Conservation (phyloP, 2,113 vertebrate genomes). For the Macaca fascicularis region T2T-MFA8v1.1 NC_088377.1:13864501-13865000, state of each 20-base stretch:
- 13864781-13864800: background rate
- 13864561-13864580: background rate
- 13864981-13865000: background rate
- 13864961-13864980: background rate
- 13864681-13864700: background rate
- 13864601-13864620: background rate
- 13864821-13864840: background rate
- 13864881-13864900: background rate
- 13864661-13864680: background rate
- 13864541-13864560: background rate
- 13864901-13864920: background rate
- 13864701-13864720: background rate
- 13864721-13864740: background rate
- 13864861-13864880: background rate
- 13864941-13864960: rapidly evolving
- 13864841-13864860: rapidly evolving
- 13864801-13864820: rapidly evolving
- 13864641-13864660: background rate
- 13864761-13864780: too few relatives aligned
- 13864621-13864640: background rate
- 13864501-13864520: background rate
- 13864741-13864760: too few relatives aligned
- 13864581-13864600: too few relatives aligned
- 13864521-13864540: background rate
- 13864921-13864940: background rate